These are phyloP conservation scores for Sminthurinus aureus DNA, from an alignment of 2,888 invertebrate species.

Conservation along the genomic window DNA sequence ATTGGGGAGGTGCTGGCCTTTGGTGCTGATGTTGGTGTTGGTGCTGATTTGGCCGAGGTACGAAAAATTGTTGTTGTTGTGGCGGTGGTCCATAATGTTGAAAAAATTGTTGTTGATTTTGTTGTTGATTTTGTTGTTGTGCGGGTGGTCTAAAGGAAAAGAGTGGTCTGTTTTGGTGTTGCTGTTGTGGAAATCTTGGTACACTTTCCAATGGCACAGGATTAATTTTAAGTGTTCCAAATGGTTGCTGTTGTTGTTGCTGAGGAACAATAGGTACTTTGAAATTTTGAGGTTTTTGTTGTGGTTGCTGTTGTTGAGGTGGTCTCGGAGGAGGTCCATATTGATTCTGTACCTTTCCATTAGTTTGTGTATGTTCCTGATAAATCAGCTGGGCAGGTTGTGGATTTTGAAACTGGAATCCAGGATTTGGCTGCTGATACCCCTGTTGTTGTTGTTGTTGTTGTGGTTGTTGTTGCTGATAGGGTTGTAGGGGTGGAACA, in stretches of 20 bases:
- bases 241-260: background rate
- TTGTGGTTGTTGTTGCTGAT: background rate
- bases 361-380: conserved; percentile 53
- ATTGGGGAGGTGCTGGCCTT: conserved; percentile 29
- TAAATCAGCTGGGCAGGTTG: conserved; percentile 55
- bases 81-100: conserved; percentile 22
- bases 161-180: conserved; percentile 15
- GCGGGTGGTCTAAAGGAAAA: background rate
- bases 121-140: conserved; percentile 12
- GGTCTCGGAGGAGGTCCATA: conserved; percentile 1
- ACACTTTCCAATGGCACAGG: conserved; percentile 37
- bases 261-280: conserved; percentile 39
- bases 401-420: conserved; percentile 47
- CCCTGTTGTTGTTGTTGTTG: background rate
- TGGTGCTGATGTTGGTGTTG: conserved; percentile 17
- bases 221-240: conserved; percentile 39
- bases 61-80: conserved; percentile 37
- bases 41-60: conserved; percentile 20
- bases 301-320: conserved; percentile 6
- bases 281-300: conserved; percentile 32
- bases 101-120: background rate
- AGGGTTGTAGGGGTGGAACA: background rate
- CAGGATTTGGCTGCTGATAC: conserved; percentile 4
- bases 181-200: conserved; percentile 11
- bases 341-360: background rate